Conservation (phyloP, 2,797 vertebrate species). For the Xiphorhynchus erythropygius region DNA sequence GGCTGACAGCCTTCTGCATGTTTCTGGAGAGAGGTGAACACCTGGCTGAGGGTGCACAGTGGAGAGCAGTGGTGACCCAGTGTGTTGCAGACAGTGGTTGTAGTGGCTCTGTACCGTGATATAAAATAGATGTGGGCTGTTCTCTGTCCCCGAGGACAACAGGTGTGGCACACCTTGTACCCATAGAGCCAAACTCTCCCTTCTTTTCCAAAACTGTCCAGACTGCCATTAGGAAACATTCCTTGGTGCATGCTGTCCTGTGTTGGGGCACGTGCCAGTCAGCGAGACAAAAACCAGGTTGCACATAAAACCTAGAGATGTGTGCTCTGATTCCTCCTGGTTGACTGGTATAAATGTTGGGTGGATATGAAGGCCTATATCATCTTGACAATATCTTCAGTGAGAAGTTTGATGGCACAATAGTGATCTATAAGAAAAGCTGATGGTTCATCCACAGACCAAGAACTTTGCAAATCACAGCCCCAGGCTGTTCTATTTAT, state of each 20-base stretch:
- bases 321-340: neutral
- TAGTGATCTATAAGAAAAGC: neutral
- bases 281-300: neutral
- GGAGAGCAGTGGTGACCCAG: neutral
- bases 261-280: neutral
- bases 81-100: neutral
- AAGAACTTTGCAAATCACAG: conserved; percentile 10
- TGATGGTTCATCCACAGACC: neutral
- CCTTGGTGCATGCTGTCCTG: neutral
- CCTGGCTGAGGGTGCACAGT: neutral
- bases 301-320: accelerated
- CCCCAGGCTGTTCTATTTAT: conserved; percentile 36
- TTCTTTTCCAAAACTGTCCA: neutral
- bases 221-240: neutral
- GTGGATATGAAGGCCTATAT: neutral
- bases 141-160: neutral
- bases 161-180: neutral
- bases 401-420: neutral
- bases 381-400: neutral
- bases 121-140: accelerated
- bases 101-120: accelerated
- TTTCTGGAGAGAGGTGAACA: neutral
- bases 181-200: neutral
- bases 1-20: accelerated
- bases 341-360: neutral